Percentiles rank a stretch among this genome's conserved stretches.
These are phyloP conservation scores for Philopotamus ludificatus DNA, from an alignment of 1,140 invertebrate species.

Conservation along the genomic window DNA sequence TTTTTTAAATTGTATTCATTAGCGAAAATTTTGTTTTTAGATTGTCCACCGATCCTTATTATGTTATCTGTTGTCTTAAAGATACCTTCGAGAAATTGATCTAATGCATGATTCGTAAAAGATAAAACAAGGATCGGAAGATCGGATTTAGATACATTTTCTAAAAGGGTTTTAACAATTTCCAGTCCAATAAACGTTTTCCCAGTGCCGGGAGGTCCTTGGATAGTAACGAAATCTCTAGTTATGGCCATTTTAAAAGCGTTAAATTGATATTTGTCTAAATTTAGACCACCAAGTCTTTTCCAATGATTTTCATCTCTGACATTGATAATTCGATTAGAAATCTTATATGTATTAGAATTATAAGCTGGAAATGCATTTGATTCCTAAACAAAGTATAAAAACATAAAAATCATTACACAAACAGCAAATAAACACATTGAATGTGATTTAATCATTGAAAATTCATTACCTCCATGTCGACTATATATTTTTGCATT, in stretches of 20 bases:
- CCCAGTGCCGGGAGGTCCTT: too few relatives aligned
- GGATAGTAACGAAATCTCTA: too few relatives aligned
- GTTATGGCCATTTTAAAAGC: too few relatives aligned
- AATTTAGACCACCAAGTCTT: constrained; percentile 80
- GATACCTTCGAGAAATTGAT: too few relatives aligned
- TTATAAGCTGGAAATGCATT: constrained; percentile 35
- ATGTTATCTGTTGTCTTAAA: constrained; percentile 58
- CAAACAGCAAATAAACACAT: too few relatives aligned
- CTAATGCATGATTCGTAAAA: constrained; percentile 84
- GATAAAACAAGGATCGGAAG: constrained; percentile 75
- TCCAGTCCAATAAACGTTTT: constrained; percentile 72
- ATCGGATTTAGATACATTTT: constrained; percentile 47
- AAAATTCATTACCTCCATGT: too few relatives aligned
- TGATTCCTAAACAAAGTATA: too few relatives aligned
- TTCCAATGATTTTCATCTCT: constrained; percentile 60
- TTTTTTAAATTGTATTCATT: constrained; percentile 53
- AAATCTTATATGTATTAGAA: constrained; percentile 51
- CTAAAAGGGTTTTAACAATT: constrained; percentile 61
- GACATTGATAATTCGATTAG: constrained; percentile 49
- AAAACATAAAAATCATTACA: too few relatives aligned
- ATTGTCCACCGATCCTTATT: too few relatives aligned
- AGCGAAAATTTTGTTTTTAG: constrained; percentile 54
- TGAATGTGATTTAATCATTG: too few relatives aligned
- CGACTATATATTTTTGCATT: too few relatives aligned
- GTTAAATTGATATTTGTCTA: too few relatives aligned